These are phyloP conservation scores for Penaeus japonicus DNA, from an alignment of 1,140 invertebrate species.

Conservation along the genomic window DNA sequence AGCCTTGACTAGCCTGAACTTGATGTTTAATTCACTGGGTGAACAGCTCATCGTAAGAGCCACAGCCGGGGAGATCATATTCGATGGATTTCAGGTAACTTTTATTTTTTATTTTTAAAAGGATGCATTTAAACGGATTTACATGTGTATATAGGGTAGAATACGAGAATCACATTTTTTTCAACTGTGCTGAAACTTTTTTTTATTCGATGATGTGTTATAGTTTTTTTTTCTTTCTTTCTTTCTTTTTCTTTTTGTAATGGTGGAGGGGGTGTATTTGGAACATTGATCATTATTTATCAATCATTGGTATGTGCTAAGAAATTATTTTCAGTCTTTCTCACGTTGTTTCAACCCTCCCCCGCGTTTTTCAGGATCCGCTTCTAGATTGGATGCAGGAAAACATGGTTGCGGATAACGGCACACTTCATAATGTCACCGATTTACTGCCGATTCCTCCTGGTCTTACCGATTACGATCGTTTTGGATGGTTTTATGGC, in stretches of 20 bases:
- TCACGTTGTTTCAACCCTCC: too few species aligned
- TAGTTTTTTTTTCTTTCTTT: too few species aligned
- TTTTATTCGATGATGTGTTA: too few species aligned
- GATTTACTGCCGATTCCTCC: neutral
- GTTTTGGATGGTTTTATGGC: slow-evolving; percentile 44
- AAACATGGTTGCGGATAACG: neutral
- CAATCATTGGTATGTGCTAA: too few species aligned
- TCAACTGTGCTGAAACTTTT: too few species aligned
- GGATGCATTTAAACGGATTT: too few species aligned
- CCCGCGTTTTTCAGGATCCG: neutral
- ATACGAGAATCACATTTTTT: too few species aligned
- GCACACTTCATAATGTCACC: neutral
- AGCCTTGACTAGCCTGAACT: neutral
- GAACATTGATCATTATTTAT: too few species aligned
- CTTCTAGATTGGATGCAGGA: slow-evolving; percentile 10
- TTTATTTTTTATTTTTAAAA: too few species aligned
- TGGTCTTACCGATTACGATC: slow-evolving; percentile 29
- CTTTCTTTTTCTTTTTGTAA: too few species aligned
- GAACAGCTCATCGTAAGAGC: slow-evolving; percentile 11
- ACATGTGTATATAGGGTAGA: neutral
- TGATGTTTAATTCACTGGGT: neutral
- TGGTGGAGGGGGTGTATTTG: too few species aligned
- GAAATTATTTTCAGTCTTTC: too few species aligned
- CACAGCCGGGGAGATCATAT: slow-evolving; percentile 11
- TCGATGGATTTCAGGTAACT: slow-evolving; percentile 25